Base-by-base conservation (phyloP, 2,113 vertebrate species). In the Myotis brandtii region DNA sequence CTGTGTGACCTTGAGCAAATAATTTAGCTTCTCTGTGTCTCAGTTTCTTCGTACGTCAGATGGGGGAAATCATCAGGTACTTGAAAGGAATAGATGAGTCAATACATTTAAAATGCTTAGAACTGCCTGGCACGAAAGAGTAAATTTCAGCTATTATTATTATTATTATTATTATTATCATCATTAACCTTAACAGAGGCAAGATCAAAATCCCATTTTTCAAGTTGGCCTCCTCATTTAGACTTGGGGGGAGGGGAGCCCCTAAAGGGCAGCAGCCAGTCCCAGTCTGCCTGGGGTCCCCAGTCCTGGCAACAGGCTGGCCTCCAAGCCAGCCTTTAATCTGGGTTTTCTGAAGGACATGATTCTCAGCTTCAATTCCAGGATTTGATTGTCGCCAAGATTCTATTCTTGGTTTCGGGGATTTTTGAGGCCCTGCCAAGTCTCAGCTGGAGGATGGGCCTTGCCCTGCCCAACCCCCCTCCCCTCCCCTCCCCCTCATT, bases 361-460 rank as follows among this genome's bases (percentile, higher is more conserved):
- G 76, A 95, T 95, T 96, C 85, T 76, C 89, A 81, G 95, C 73
- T 93, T 75, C 88, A 87, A 34, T 96, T 97, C 94, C 96, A 96
- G 93, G 48, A 95, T 89, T 56, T 80, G 91, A 46, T 76, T 72
- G 80, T 90, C 4, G 56, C 93, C 93, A 85, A 66, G 94, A 89
- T 90, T 94, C 95, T 96, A 96, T 97, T 97, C 91, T 92, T 94
- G 88, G 94, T 80, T 94, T 90, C 93, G 66, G 72, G 64, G 81
- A 92, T 94, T 70, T 93, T n/a, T 94, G 91, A 94, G 86, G 93
- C 6, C 9, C 79, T 92, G 93, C 96, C 93, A 96, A 96, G 64
- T 70, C 70, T 88, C 86, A 92, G 91, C 48, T 64, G 81, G 93
- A 94, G 86, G 69, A 92, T 90, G 89, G 89, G 50, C 93, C 75